Evolutionary conservation across 2,113 vertebrate genomes (phyloP).

Genomic region (Nibea albiflora): DNA sequence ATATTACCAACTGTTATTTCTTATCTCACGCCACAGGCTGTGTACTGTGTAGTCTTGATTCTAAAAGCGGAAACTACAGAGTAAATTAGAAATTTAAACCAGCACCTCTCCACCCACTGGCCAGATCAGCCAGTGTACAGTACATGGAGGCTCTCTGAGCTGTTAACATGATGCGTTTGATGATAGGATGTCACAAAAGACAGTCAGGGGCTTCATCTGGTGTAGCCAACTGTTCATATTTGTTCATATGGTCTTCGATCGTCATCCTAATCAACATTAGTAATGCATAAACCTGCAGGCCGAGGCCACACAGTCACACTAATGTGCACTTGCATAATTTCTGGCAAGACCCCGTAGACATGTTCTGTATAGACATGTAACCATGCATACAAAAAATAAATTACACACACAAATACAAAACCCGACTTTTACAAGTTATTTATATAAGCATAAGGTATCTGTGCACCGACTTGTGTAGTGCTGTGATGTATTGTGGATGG

Average conservation of each 20-base stretch:
- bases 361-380: constrained; percentile 8
- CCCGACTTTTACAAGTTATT: neutral
- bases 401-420: neutral
- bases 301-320: neutral
- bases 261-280: constrained; percentile 34
- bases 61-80: constrained; percentile 24
- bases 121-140: neutral
- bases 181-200: constrained; percentile 18
- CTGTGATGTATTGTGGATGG: neutral
- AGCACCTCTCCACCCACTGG: constrained; percentile 12
- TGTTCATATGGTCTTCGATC: constrained; percentile 21
- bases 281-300: constrained; percentile 26
- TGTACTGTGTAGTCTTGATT: neutral
- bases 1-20: neutral
- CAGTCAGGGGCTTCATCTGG: constrained; percentile 25
- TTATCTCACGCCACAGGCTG: neutral
- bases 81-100: constrained; percentile 23
- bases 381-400: constrained; percentile 6
- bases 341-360: constrained; percentile 6
- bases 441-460: neutral
- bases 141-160: neutral
- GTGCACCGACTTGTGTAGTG: neutral
- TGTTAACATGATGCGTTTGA: constrained; percentile 15
- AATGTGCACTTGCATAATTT: neutral
- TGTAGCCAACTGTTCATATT: constrained; percentile 46